Evolutionary conservation across 2,113 vertebrate genomes (phyloP).

Genomic region (Struthidea cinerea): DNA sequence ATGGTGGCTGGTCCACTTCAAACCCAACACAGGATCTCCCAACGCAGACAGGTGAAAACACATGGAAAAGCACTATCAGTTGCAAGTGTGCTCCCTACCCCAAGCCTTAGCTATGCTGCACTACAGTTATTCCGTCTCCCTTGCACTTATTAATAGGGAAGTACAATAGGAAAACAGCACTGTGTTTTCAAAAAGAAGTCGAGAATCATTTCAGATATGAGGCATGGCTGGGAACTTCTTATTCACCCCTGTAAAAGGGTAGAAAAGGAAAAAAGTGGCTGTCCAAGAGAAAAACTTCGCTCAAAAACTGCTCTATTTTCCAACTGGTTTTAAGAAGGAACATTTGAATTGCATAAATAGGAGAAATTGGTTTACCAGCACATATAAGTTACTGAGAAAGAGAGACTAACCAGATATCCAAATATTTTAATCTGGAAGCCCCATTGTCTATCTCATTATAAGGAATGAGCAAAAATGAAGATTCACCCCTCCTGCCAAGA

Average conservation of each 20-base stretch:
- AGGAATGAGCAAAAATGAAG: neutral
- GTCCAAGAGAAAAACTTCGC: neutral
- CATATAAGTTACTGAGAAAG: neutral
- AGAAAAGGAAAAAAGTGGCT: neutral
- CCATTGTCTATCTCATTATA: neutral
- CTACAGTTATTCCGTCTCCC: neutral
- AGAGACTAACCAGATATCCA: neutral
- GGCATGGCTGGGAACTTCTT: neutral
- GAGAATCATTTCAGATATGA: neutral
- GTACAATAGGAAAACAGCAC: neutral
- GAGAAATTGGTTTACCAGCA: neutral
- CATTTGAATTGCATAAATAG: neutral
- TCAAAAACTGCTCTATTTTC: neutral
- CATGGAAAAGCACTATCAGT: fast-evolving
- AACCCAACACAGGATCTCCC: neutral
- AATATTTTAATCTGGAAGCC: neutral
- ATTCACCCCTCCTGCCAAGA: neutral
- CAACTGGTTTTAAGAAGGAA: neutral
- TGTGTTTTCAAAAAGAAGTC: neutral
- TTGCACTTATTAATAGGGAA: neutral
- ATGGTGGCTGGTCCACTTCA: neutral
- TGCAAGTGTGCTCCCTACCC: neutral
- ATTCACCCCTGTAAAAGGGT: neutral
- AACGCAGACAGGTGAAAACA: neutral
- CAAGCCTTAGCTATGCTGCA: neutral